Evolutionary conservation across 2,888 invertebrate species (phyloP).

Genomic region (Rhaphigaster nebulosa): DNA sequence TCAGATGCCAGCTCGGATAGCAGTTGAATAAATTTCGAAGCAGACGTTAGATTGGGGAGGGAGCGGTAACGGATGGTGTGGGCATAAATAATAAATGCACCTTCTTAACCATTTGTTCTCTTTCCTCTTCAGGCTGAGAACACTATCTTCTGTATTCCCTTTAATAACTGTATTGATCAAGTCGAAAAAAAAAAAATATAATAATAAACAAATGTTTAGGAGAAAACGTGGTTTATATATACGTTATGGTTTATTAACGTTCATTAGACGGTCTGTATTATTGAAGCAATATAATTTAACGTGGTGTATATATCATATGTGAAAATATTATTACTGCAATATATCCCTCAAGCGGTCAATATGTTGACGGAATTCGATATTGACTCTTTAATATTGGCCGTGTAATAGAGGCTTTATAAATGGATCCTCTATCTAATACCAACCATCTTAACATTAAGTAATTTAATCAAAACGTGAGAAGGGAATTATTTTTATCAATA

Average conservation of each 20-base stretch:
- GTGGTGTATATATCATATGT: no score
- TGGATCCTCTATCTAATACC: no score
- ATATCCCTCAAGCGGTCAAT: no score
- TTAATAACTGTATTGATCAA: background rate
- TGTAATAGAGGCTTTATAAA: no score
- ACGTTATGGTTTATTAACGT: background rate
- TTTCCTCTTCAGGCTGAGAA: background rate
- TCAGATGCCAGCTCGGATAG: conserved; percentile 45
- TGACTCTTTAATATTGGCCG: no score
- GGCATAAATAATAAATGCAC: conserved; percentile 28
- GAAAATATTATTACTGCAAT: no score
- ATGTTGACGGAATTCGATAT: no score
- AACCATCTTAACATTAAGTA: no score
- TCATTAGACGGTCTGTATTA: no score
- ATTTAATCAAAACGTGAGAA: no score
- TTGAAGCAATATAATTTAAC: no score
- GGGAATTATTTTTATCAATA: no score
- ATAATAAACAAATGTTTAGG: background rate
- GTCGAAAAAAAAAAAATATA: background rate
- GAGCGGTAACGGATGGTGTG: conserved; percentile 1
- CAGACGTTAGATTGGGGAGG: conserved; percentile 29
- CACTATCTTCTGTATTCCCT: background rate
- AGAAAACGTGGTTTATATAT: background rate
- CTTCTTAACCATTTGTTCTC: conserved; percentile 35
- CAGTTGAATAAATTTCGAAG: conserved; percentile 21